Evolutionary conservation across 1,140 invertebrate genomes (phyloP).

Genomic region (Tetramorium simillimum): DNA sequence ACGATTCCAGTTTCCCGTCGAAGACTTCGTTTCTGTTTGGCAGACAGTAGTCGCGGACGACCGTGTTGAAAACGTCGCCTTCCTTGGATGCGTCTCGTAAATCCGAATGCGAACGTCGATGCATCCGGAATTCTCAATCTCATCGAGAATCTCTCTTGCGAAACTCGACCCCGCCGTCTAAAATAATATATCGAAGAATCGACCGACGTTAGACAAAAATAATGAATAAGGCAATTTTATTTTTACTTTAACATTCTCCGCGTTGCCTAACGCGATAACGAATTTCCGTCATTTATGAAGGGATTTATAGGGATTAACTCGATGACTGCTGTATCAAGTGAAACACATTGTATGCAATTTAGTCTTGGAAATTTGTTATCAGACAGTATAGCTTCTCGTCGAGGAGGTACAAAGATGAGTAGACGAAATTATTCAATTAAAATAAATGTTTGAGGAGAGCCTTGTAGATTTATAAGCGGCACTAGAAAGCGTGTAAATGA

Average conservation of each 20-base stretch:
- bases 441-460: slow-evolving; percentile 1
- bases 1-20: not conserved
- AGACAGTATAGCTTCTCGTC: not conserved
- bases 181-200: slow-evolving; percentile 7
- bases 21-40: slow-evolving; percentile 9
- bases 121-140: slow-evolving; percentile 15
- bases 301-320: slow-evolving; percentile 4
- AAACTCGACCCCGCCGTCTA: not conserved
- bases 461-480: not conserved
- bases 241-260: not conserved
- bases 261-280: not conserved
- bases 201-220: not conserved
- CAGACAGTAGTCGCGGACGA: slow-evolving; percentile 1
- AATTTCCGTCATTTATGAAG: slow-evolving; percentile 17
- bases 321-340: slow-evolving; percentile 3
- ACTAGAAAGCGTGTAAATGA: not conserved
- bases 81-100: not conserved
- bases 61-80: slow-evolving; percentile 2
- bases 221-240: slow-evolving; percentile 5
- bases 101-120: slow-evolving; percentile 22
- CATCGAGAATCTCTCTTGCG: slow-evolving; percentile 15
- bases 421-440: slow-evolving; percentile 22
- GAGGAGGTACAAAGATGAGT: not conserved
- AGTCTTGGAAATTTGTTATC: slow-evolving; percentile 17
- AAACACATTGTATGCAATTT: slow-evolving; percentile 2